phyloP scores from a whole-genome alignment of 2,888 invertebrate genomes.

The Parascotia fuliginaria region DNA sequence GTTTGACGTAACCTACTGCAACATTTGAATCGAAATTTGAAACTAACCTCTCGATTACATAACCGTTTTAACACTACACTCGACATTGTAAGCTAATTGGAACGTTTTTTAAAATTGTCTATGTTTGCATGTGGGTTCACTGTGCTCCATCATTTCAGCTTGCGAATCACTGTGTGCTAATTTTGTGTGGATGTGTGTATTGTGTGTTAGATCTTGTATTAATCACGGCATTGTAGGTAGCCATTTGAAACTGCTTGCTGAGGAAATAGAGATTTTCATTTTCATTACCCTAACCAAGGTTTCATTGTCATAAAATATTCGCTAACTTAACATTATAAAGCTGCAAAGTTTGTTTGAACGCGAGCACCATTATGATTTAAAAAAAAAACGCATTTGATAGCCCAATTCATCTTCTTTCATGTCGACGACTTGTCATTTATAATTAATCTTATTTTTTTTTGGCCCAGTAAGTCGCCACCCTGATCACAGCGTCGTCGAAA shows the following conservation, averaged over 20 bases:
- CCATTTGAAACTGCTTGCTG: neutral
- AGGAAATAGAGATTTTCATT: neutral
- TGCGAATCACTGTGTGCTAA: conserved; percentile 14
- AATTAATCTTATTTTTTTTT: too few relatives aligned
- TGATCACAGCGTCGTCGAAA: too few relatives aligned
- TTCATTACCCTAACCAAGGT: neutral
- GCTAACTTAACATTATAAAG: too few relatives aligned
- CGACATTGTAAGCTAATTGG: conserved; percentile 51
- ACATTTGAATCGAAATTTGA: conserved; percentile 49
- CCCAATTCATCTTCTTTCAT: too few relatives aligned
- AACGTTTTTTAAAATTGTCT: conserved; percentile 52
- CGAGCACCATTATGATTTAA: too few relatives aligned
- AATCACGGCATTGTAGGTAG: neutral
- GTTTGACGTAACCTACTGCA: conserved; percentile 81
- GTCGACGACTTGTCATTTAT: too few relatives aligned
- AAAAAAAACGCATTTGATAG: too few relatives aligned
- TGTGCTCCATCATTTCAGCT: conserved; percentile 38
- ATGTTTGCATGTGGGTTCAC: conserved; percentile 76
- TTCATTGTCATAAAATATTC: neutral
- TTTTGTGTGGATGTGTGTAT: conserved; percentile 10
- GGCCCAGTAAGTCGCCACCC: too few relatives aligned
- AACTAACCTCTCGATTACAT: conserved; percentile 46
- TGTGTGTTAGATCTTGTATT: conserved; percentile 13
- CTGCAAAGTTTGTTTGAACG: too few relatives aligned
- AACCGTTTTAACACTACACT: conserved; percentile 42